phyloP scores from a whole-genome alignment of 1,140 invertebrate genomes.

The Argopecten irradians region DNA sequence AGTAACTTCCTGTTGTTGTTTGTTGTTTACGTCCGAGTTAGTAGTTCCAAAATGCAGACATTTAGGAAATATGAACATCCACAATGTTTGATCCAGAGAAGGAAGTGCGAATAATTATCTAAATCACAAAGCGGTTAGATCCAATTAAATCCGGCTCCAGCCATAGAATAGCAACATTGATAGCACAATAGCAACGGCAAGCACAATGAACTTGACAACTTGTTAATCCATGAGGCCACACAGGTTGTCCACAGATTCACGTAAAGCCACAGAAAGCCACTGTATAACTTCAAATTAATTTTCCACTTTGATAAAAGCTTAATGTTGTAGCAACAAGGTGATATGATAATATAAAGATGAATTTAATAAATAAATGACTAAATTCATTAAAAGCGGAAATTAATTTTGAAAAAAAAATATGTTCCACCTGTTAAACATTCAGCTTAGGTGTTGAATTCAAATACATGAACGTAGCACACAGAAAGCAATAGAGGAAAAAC shows the following conservation, averaged over 20 bases:
- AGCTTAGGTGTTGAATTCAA: neutral
- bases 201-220: neutral
- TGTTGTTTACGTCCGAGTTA: neutral
- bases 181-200: neutral
- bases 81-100: neutral
- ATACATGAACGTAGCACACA: neutral
- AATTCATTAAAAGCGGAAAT: neutral
- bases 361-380: neutral
- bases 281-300: neutral
- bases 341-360: neutral
- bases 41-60: neutral
- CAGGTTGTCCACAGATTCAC: neutral
- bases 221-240: neutral
- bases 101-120: neutral
- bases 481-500: constrained; percentile 26
- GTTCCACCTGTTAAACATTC: neutral
- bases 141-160: neutral
- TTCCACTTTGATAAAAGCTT: neutral
- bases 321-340: neutral
- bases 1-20: neutral
- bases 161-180: neutral
- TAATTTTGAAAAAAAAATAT: neutral
- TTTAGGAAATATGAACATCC: neutral
- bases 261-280: neutral
- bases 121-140: neutral